Base-by-base conservation (phyloP, 2,113 vertebrate species). In the Vidua macroura region DNA sequence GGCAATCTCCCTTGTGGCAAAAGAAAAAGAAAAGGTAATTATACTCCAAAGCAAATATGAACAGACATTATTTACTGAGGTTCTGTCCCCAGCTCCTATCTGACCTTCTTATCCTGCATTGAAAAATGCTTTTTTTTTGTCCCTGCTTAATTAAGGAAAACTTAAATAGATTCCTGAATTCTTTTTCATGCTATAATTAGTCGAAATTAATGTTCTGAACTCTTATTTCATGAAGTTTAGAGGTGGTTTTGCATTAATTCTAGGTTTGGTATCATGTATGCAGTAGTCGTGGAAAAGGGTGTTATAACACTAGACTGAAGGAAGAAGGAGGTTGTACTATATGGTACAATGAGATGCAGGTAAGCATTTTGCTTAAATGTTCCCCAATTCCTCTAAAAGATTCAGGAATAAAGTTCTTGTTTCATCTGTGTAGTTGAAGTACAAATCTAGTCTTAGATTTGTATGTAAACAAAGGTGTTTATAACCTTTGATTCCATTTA, bases 231-330 rank as follows among this genome's bases (percentile, higher is more conserved):
- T 1, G 6, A 52, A 70, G 39, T 62, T 91, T 46, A 59, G 18
- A 56, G 68, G 28, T 67, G 31, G 1, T 62, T n/a, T 78, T 67
- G 22, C 53, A 68, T 46, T 89, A 51, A 69, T 74, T 93, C 18
- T 92, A 99, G 99, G 99, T 99, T 80, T 99, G 99, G 99, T 99
- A 99, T 96, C 99, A 99, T 5, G 98, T 99, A 7, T 99, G 99
- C 70, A 83, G 98, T 27, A 99, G 97, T 97, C 98, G 99, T 95
- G 99, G 99, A 41, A 98, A 99, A 95, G 98, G 98, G 2, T 99
- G 99, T 96, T 98, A 99, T 1, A 99, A 99, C 96, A 99, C 99
- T 13, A 98, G 98, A 18, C 98, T 99, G 92, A 99, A 99, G 96
- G 99, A 99, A 27, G 98, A 99, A 5, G 99, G 99, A 17, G 99